Evolutionary conservation across 2,888 invertebrate genomes (phyloP).

Genomic region (Ormyrus pomaceus): DNA sequence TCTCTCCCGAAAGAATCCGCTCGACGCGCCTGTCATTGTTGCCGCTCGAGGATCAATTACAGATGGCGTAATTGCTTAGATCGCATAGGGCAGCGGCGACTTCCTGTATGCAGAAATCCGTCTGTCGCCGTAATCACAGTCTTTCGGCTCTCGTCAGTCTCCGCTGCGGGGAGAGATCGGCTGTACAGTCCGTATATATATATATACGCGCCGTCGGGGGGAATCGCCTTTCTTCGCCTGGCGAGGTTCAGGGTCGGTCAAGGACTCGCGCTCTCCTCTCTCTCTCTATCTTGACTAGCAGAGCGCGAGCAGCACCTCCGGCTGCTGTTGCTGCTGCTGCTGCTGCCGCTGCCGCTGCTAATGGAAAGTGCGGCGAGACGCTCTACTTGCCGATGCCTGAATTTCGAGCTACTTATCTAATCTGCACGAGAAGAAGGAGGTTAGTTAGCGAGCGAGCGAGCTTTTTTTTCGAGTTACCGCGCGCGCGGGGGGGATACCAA

Average conservation of each 20-base stretch:
- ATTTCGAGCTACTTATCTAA: neutral
- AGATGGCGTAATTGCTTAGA: no score
- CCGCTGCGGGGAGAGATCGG: neutral
- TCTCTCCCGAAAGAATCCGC: no score
- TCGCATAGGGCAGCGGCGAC: no score
- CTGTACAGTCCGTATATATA: neutral
- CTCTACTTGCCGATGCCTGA: no score
- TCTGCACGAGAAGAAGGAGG: neutral
- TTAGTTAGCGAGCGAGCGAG: constrained; percentile 7
- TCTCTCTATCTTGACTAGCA: neutral
- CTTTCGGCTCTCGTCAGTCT: constrained; percentile 1
- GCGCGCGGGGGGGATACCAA: no score
- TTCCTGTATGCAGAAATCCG: no score
- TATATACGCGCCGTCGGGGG: constrained; percentile 56
- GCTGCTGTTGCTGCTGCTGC: neutral
- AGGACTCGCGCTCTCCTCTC: constrained; percentile 67
- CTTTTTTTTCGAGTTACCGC: no score
- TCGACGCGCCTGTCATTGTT: constrained; percentile 27
- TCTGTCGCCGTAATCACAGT: neutral
- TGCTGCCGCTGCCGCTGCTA: neutral
- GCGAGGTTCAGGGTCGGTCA: constrained; percentile 75
- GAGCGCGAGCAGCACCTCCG: constrained; percentile 3
- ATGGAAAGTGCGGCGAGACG: no score
- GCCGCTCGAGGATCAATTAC: neutral
- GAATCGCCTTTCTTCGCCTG: constrained; percentile 64